Conservation (phyloP, 2,113 vertebrate species). For the Talpa occidentalis region DNA sequence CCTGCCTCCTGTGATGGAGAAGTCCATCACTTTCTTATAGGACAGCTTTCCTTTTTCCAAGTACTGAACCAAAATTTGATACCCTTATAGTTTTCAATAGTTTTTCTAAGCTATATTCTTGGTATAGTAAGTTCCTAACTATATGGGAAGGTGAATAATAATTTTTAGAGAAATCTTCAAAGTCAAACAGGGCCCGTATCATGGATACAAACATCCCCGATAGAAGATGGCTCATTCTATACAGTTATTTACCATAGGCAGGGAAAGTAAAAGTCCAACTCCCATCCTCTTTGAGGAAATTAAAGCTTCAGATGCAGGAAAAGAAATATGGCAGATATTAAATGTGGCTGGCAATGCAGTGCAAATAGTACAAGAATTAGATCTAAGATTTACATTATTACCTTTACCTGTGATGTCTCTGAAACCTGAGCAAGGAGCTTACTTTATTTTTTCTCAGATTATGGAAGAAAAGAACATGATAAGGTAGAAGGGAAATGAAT, state of each 20-base stretch:
- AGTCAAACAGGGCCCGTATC: background rate
- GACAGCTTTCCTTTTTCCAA: conserved; percentile 26
- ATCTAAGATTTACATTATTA: background rate
- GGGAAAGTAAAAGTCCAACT: background rate
- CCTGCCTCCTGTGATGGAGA: background rate
- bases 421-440: conserved; percentile 29
- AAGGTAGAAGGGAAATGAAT: background rate
- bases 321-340: conserved; percentile 6
- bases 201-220: background rate
- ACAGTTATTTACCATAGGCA: background rate
- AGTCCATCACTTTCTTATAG: background rate
- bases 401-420: background rate
- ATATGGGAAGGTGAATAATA: background rate
- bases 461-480: background rate
- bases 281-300: conserved; percentile 29
- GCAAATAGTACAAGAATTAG: background rate
- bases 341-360: background rate
- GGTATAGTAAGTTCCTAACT: conserved; percentile 13
- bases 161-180: conserved; percentile 36
- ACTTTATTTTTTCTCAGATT: background rate
- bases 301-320: background rate
- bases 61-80: background rate
- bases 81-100: background rate
- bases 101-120: background rate
- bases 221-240: background rate